Evolutionary conservation across 2,797 vertebrate species (phyloP).

Genomic region (Lacerta agilis): DNA sequence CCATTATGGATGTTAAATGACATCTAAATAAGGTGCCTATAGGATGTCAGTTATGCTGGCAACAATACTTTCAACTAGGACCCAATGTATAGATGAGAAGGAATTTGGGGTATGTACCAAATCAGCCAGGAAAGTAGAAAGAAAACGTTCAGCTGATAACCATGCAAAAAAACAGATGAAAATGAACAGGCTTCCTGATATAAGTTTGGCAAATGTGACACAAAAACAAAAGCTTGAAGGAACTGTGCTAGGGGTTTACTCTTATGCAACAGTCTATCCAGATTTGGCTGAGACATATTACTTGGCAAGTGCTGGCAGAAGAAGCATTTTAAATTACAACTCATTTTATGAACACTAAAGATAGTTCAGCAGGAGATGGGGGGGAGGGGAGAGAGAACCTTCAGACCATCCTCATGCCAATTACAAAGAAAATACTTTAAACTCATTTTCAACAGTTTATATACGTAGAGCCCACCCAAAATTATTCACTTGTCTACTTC

Average conservation of each 20-base stretch:
- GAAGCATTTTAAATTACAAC: background rate
- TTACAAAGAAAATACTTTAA: slow-evolving; percentile 18
- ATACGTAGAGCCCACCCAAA: background rate
- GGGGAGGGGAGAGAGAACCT: accelerated
- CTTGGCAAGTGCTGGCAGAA: accelerated
- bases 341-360: slow-evolving; percentile 8
- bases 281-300: background rate
- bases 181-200: background rate
- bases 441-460: background rate
- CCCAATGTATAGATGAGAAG: background rate
- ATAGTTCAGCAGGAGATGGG: background rate
- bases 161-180: accelerated
- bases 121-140: background rate
- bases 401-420: slow-evolving; percentile 4
- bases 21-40: background rate
- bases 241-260: background rate
- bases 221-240: background rate
- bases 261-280: background rate
- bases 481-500: background rate
- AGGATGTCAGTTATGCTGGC: background rate
- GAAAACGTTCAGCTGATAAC: slow-evolving; percentile 8
- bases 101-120: background rate
- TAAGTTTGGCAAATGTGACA: background rate
- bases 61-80: background rate
- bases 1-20: background rate